These are phyloP conservation scores for Lymantria dispar DNA, from an alignment of 2,888 invertebrate genomes.

Conservation along the genomic window DNA sequence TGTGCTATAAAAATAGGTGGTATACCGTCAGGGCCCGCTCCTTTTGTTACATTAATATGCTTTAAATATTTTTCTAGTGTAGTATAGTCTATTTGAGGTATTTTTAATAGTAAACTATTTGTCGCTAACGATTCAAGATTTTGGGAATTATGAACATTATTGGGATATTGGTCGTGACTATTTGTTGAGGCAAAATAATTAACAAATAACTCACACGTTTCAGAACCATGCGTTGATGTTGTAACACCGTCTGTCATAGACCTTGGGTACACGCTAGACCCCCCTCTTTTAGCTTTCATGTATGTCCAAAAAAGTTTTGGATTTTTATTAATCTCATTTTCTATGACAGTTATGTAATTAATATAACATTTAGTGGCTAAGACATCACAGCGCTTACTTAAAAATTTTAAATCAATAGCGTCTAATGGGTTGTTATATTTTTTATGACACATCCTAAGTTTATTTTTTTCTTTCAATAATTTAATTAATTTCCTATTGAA, in stretches of 20 bases:
- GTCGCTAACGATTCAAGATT: background rate
- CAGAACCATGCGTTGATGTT: background rate
- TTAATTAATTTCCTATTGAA: background rate
- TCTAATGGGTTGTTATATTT: slow-evolving; percentile 11
- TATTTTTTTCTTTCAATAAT: slow-evolving; percentile 8
- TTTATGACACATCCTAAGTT: slow-evolving; percentile 6
- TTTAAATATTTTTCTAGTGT: background rate
- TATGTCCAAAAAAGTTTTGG: slow-evolving; percentile 11
- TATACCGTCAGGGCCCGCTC: background rate
- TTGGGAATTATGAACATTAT: background rate
- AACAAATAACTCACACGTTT: background rate
- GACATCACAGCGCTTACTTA: background rate
- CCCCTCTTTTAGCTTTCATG: slow-evolving; percentile 8
- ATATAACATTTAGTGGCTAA: background rate
- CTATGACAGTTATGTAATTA: background rate
- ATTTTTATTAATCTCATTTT: slow-evolving; percentile 1
- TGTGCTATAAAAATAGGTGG: background rate
- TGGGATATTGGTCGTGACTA: background rate
- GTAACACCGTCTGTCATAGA: too few relatives aligned
- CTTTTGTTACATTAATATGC: background rate
- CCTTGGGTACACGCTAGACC: background rate
- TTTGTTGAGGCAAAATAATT: background rate
- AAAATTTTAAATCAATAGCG: slow-evolving; percentile 1
- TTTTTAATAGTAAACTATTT: background rate
- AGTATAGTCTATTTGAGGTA: background rate